Evolutionary conservation across 2,113 vertebrate species (phyloP), one percentile per base, ranked within the genome.

Genomic region (Notarius lentiginosus): DNA sequence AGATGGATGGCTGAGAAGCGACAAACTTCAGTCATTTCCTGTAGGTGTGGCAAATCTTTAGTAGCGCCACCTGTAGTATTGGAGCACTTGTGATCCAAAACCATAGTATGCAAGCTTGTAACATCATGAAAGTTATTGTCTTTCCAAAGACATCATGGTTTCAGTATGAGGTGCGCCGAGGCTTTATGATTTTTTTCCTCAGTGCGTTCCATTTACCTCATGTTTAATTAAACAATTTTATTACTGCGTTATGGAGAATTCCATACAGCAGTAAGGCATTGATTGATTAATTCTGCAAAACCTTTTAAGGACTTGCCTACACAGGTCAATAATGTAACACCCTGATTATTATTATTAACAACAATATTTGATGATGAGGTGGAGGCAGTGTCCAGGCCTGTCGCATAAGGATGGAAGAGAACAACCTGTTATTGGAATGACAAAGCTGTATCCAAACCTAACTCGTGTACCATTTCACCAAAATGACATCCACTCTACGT

Each of bases 361-460:
- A n/a, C 10, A 27, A 75, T 27, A 18, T 41, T 22, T 60, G 15
- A 34, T 80, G 77, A n/a, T n/a, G 1, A 7, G 1, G 20, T 20
- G 72, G 11, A 41, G 17, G 34, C 2, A 6, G 73, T 14, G 73
- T 2, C 41, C 41, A 79, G 75, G 80, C 80, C 80, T 65, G 80
- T n/a, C 80, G 17, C 80, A n/a, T 63, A 20, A 82, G 58, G 58
- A 49, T 20, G 79, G 9, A 65, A 2, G 41, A 82, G 80, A 49
- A 49, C 58, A 65, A 82, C 10, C 60, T 82, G 80, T 65, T 65
- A 65, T 82, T 51, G 53, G 3, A 60, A 61, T 81, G 79, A 81
- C 58, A 81, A 65, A 65, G 34, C 80, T 65, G 15, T 51, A 15
- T 65, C 41, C 41, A 49, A 12, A 79, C 3, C 73, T n/a, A 55